phyloP scores from a whole-genome alignment of 2,888 invertebrate genomes.

The Leucophenga montana region DNA sequence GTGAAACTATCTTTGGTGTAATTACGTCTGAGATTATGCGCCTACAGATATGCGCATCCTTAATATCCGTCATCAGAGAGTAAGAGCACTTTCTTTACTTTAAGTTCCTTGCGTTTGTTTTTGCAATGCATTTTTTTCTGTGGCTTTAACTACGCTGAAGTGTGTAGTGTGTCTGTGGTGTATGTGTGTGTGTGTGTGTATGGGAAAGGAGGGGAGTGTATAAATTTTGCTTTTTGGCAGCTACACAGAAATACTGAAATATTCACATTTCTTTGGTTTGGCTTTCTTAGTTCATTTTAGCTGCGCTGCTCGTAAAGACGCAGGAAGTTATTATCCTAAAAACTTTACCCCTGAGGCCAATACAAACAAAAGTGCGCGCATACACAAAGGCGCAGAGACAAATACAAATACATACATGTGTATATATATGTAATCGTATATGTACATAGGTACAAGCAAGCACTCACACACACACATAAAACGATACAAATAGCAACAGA shows the following conservation, averaged over 20 bases:
- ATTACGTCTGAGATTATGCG: slow-evolving; percentile 64
- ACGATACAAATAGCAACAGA: slow-evolving; percentile 7
- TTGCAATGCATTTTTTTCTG: slow-evolving; percentile 17
- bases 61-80: slow-evolving; percentile 40
- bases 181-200: slow-evolving; percentile 13
- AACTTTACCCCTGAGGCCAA: slow-evolving; percentile 67
- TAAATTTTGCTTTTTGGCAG: slow-evolving; percentile 35
- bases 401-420: not conserved
- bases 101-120: not conserved
- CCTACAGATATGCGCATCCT: slow-evolving; percentile 51
- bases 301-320: slow-evolving; percentile 62
- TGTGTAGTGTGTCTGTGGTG: not conserved
- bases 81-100: not conserved
- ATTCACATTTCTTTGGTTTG: slow-evolving; percentile 57
- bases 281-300: slow-evolving; percentile 51
- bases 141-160: slow-evolving; percentile 29
- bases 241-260: slow-evolving; percentile 51
- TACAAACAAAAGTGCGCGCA: slow-evolving; percentile 62
- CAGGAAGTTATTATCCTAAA: slow-evolving; percentile 69
- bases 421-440: slow-evolving; percentile 47
- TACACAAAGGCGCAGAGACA: not conserved
- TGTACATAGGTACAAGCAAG: slow-evolving; percentile 51
- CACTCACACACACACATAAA: slow-evolving; percentile 29
- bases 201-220: not conserved
- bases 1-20: slow-evolving; percentile 43